phyloP scores from a whole-genome alignment of 1,140 invertebrate species.

The Forficula auricularia region DNA sequence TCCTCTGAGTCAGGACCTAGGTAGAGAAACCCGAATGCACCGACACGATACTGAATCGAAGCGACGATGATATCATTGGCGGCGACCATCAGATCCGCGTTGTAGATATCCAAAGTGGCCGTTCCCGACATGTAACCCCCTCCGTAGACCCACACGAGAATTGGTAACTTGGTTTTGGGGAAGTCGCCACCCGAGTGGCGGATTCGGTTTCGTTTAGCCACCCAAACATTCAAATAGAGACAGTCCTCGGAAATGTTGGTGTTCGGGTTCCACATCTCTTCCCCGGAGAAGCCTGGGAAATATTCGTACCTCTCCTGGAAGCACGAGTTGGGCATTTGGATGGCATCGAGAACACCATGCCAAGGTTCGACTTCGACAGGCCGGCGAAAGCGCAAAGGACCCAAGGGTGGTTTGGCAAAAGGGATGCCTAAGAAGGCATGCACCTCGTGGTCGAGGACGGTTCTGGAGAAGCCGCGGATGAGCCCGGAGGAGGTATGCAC shows the following conservation, averaged over 20 bases:
- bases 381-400: slow-evolving; percentile 67
- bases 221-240: slow-evolving; percentile 83
- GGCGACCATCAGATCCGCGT: slow-evolving; percentile 68
- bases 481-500: slow-evolving; percentile 62
- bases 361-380: slow-evolving; percentile 71
- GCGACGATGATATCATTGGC: slow-evolving; percentile 69
- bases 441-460: slow-evolving; percentile 59
- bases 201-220: slow-evolving; percentile 55
- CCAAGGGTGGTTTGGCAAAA: slow-evolving; percentile 81
- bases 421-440: slow-evolving; percentile 87
- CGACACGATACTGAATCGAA: slow-evolving; percentile 77
- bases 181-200: slow-evolving; percentile 32
- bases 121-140: slow-evolving; percentile 85
- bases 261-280: slow-evolving; percentile 91
- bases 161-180: slow-evolving; percentile 39
- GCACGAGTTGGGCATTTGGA: slow-evolving; percentile 60
- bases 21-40: slow-evolving; percentile 80
- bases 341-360: slow-evolving; percentile 65
- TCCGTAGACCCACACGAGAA: slow-evolving; percentile 84
- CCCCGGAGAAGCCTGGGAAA: slow-evolving; percentile 74
- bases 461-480: slow-evolving; percentile 56
- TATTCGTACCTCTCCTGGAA: slow-evolving; percentile 73
- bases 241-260: slow-evolving; percentile 86
- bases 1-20: slow-evolving; percentile 49
- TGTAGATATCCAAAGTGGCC: slow-evolving; percentile 73